Conservation (phyloP, 2,888 invertebrate species). For the Heliconius charithonia region DNA sequence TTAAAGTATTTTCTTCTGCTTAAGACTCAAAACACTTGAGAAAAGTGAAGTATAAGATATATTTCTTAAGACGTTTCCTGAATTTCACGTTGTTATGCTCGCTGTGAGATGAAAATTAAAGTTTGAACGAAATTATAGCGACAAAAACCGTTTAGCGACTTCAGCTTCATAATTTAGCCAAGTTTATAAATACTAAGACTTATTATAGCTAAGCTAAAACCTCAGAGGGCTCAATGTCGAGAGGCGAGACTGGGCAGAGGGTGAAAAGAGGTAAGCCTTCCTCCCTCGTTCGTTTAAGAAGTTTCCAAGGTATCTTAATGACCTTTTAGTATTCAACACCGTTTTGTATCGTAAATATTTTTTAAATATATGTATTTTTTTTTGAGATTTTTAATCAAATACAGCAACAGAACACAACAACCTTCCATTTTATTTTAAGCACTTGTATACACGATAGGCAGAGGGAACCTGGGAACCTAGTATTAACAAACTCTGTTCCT, state of each 20-base stretch:
- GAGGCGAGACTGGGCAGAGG: slow-evolving; percentile 56
- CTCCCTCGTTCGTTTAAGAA: slow-evolving; percentile 57
- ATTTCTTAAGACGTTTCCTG: slow-evolving; percentile 18
- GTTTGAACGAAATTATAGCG: slow-evolving; percentile 20
- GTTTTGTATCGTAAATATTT: slow-evolving; percentile 12
- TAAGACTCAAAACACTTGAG: slow-evolving; percentile 8
- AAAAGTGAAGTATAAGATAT: slow-evolving; percentile 4
- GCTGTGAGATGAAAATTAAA: slow-evolving; percentile 17
- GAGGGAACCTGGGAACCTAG: no score
- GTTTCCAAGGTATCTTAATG: slow-evolving; percentile 46
- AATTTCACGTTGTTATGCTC: slow-evolving; percentile 17
- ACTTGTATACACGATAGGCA: background rate
- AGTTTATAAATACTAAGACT: slow-evolving; percentile 45
- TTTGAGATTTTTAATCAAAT: background rate
- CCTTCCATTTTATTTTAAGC: background rate
- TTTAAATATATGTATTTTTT: background rate
- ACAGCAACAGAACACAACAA: no score
- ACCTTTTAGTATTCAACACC: slow-evolving; percentile 44
- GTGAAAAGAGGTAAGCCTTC: slow-evolving; percentile 55
- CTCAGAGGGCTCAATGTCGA: slow-evolving; percentile 60
- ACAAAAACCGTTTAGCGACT: slow-evolving; percentile 27
- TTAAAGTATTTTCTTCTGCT: background rate
- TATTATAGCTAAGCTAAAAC: slow-evolving; percentile 55
- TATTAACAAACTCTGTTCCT: no score
- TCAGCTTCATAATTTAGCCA: slow-evolving; percentile 33